Evolutionary conservation across 2,113 vertebrate genomes (phyloP).

Genomic region (Speoplatyrhinus poulsoni): DNA sequence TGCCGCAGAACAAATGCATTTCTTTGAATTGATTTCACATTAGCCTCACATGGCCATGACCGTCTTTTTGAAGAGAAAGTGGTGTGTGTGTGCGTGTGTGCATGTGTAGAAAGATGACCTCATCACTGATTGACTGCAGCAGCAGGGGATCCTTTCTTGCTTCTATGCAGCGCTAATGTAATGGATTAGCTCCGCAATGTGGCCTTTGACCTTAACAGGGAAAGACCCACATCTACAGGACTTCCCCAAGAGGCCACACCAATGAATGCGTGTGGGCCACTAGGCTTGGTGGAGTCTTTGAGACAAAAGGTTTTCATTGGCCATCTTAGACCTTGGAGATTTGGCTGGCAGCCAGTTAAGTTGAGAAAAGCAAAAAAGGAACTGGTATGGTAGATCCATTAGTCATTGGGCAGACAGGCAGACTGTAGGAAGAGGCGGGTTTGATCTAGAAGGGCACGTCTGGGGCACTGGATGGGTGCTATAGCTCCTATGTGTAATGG

Average conservation of each 20-base stretch:
- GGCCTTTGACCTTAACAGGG: constrained; percentile 27
- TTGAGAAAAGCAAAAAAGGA: constrained; percentile 1
- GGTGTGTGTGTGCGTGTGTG: background rate
- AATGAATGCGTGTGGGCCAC: constrained; percentile 43
- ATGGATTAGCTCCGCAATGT: constrained; percentile 29
- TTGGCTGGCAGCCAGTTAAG: constrained; percentile 40
- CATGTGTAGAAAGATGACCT: constrained; percentile 24
- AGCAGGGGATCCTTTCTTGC: constrained; percentile 1
- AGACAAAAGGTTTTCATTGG: constrained; percentile 42
- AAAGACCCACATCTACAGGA: constrained; percentile 28
- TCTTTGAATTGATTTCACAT: constrained; percentile 4
- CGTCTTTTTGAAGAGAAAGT: constrained; percentile 14
- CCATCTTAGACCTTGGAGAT: constrained; percentile 40
- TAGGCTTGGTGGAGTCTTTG: constrained; percentile 16
- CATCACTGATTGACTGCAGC: constrained; percentile 10
- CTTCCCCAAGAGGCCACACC: constrained; percentile 4
- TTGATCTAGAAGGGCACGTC: constrained; percentile 41
- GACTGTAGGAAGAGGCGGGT: constrained; percentile 31
- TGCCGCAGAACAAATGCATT: background rate
- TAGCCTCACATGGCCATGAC: constrained; percentile 32
- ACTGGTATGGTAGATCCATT: constrained; percentile 30
- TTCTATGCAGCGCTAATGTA: constrained; percentile 25
- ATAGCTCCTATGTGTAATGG: constrained; percentile 24
- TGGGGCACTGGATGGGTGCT: constrained; percentile 51
- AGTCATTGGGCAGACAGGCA: constrained; percentile 42